Evolutionary conservation across 2,113 vertebrate species (phyloP), one percentile per base, ranked within the genome.

Genomic region (Forbesichthys papilliferus): DNA sequence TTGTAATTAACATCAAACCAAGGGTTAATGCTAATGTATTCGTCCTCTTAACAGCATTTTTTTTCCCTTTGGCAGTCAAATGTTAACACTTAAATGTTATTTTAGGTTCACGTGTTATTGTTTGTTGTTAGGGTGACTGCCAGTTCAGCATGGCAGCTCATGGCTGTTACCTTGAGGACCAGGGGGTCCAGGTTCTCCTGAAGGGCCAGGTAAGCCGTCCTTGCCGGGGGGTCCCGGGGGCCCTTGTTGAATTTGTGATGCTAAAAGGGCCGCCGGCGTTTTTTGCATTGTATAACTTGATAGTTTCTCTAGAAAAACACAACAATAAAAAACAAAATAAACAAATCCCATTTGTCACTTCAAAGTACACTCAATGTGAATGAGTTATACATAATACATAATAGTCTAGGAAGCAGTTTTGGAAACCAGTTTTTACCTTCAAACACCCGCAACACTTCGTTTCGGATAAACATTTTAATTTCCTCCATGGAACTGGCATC

Each of bases 141-240:
- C 53, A 5, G 61, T 78, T 84, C 59, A 69, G 36, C 74, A 48
- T 73, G 59, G 61, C 20, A 54, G 16, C 65, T 52, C 58, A 65
- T 63, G 71, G 84, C 72, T 86, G 93, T 77, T 95, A 98, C 97
- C 97, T 95, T 95, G 95, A 74, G 94, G 84, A 61, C 98, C 97
- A 53, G 92, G 86, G 72, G 89, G 83, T 61, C 94, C 94, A 48
- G 93, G 92, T 72, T 95, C 94, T 89, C 97, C 98, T 62, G 94
- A 95, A 3, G 93, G 89, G 11, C 97, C 97, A 34, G 96, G 94
- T 67, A 93, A 88, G 5, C 97, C 98, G 4, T 96, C 94, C 60
- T 94, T 94, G 74, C 98, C 98, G 13, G 95, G 94, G 9, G 93
- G 93, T 10, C 97, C 96, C 57, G 96, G 95, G 69, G 94, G 93